Evolutionary conservation across 1,140 invertebrate species (phyloP).

Genomic region (Drosophila repleta): DNA sequence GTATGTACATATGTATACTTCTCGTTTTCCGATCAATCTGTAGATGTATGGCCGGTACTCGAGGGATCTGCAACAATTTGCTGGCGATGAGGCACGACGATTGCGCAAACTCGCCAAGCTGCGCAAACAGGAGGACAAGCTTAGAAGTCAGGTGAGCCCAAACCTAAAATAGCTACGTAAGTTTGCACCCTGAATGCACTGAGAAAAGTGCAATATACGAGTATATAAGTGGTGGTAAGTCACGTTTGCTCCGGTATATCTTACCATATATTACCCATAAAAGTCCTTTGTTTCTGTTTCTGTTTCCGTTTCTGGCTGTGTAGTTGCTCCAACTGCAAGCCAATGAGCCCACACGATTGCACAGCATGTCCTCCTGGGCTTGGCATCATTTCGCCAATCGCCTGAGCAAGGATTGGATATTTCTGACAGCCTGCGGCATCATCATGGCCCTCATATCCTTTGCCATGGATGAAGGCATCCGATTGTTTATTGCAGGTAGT

Average conservation of each 20-base stretch:
- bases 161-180: background rate
- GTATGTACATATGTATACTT: no score
- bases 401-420: slow-evolving; percentile 98
- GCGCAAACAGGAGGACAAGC: slow-evolving; percentile 90
- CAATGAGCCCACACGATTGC: slow-evolving; percentile 78
- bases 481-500: slow-evolving; percentile 95
- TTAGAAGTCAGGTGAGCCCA: slow-evolving; percentile 85
- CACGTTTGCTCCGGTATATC: no score
- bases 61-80: slow-evolving; percentile 96
- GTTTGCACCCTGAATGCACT: no score
- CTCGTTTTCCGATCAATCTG: background rate
- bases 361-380: slow-evolving; percentile 85
- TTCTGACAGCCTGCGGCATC: slow-evolving; percentile 95
- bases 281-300: no score
- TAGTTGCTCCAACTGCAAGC: slow-evolving; percentile 79
- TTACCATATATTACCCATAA: no score
- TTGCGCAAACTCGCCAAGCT: slow-evolving; percentile 87
- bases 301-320: no score
- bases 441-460: slow-evolving; percentile 98
- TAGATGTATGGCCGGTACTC: slow-evolving; percentile 99
- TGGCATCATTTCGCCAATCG: slow-evolving; percentile 91
- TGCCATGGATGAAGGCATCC: slow-evolving; percentile 97
- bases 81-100: slow-evolving; percentile 94
- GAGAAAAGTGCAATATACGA: no score
- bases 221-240: no score